These are phyloP conservation scores for Adelosebastes latens DNA, from an alignment of 2,797 vertebrate species.

Conservation along the genomic window DNA sequence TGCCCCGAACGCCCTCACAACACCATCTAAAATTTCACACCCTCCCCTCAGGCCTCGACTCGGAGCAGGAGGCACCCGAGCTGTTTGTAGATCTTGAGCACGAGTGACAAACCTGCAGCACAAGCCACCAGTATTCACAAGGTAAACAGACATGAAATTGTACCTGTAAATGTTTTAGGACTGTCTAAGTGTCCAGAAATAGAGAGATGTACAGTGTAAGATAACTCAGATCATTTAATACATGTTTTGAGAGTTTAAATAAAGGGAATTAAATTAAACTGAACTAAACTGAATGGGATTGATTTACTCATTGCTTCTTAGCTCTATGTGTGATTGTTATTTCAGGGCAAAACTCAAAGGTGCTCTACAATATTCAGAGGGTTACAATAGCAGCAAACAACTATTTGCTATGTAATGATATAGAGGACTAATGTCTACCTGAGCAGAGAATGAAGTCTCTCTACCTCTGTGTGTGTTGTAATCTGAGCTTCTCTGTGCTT, in stretches of 20 bases:
- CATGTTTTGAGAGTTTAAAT: neutral
- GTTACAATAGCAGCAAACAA: too few relatives aligned
- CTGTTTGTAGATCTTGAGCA: constrained; percentile 41
- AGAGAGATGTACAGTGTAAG: constrained; percentile 20
- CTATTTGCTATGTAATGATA: neutral
- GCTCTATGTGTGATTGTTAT: neutral
- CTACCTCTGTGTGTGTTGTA: neutral
- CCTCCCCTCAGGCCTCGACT: constrained; percentile 25
- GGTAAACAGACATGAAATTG: constrained; percentile 27
- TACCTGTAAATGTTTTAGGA: constrained; percentile 30
- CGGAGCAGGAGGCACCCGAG: constrained; percentile 32
- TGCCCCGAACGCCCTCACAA: constrained; percentile 63
- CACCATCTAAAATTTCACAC: constrained; percentile 79
- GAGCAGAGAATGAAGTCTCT: neutral
- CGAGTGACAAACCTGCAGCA: constrained; percentile 49
- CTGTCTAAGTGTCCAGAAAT: neutral
- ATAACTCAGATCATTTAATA: constrained; percentile 21
- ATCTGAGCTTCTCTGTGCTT: neutral
- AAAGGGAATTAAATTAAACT: neutral
- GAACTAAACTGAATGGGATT: neutral
- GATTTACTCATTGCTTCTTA: neutral
- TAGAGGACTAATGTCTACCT: neutral
- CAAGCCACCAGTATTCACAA: constrained; percentile 31
- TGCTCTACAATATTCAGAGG: neutral
- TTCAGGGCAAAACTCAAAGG: neutral